phyloP scores from a whole-genome alignment of 2,113 vertebrate species.

The Datnioides undecimradiatus region DNA sequence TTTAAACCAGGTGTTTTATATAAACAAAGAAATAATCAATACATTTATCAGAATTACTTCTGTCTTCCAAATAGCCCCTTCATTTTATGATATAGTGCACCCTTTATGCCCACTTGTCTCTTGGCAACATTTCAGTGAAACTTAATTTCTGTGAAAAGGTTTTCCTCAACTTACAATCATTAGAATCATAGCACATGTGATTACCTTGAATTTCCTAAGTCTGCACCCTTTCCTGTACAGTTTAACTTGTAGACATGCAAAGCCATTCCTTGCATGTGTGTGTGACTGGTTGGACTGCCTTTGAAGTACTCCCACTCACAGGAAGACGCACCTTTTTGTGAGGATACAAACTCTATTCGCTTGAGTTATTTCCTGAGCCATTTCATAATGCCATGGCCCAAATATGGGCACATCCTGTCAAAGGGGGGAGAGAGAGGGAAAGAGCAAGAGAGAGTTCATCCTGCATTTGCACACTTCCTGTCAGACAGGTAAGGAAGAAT shows the following conservation, averaged over 20 bases:
- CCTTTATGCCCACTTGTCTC: not conserved
- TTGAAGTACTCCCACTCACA: slow-evolving; percentile 66
- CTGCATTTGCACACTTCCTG: slow-evolving; percentile 44
- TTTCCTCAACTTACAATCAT: not conserved
- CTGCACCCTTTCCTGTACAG: not conserved
- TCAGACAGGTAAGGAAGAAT: slow-evolving; percentile 48
- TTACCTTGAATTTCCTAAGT: not conserved
- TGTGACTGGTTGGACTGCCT: slow-evolving; percentile 14
- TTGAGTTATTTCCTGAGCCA: slow-evolving; percentile 46
- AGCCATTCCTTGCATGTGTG: not conserved
- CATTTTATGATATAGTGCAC: too few species aligned
- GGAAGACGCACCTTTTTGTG: slow-evolving; percentile 66
- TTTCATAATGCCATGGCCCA: slow-evolving; percentile 55
- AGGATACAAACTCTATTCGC: slow-evolving; percentile 20
- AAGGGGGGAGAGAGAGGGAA: too few species aligned
- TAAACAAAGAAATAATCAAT: not conserved
- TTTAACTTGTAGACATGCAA: not conserved
- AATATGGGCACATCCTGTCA: slow-evolving; percentile 75
- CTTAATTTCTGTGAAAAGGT: not conserved
- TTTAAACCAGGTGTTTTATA: not conserved
- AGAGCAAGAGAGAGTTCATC: not conserved
- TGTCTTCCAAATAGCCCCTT: not conserved
- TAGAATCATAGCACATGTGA: too few species aligned
- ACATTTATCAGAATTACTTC: not conserved
- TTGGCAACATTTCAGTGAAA: not conserved